Percentiles rank a stretch among this genome's conserved stretches.
These are phyloP conservation scores for Leptopilina drosophilae DNA, from an alignment of 2,888 invertebrate species.

Conservation along the genomic window DNA sequence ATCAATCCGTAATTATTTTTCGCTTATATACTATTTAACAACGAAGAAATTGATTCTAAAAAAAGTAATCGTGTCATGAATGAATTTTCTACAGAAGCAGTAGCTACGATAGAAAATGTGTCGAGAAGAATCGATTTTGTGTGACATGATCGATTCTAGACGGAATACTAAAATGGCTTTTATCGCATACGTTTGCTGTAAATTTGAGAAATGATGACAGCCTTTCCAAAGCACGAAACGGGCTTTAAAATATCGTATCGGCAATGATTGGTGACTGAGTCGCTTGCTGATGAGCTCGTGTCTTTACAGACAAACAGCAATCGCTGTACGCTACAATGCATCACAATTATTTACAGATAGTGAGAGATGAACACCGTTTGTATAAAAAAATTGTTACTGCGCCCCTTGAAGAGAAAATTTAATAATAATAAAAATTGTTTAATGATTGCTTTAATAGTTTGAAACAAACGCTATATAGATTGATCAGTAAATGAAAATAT, in stretches of 20 bases:
- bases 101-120: background rate
- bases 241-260: constrained; percentile 2
- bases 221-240: constrained; percentile 20
- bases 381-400: too few relatives aligned
- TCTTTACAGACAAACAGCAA: constrained; percentile 50
- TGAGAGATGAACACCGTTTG: background rate
- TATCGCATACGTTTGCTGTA: constrained; percentile 33
- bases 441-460: too few relatives aligned
- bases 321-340: constrained; percentile 37
- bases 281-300: constrained; percentile 41
- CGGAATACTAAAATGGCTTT: constrained; percentile 19
- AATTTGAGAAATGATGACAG: constrained; percentile 23
- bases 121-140: constrained; percentile 10
- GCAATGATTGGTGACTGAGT: constrained; percentile 26
- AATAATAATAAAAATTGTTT: too few relatives aligned
- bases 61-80: background rate
- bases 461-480: too few relatives aligned
- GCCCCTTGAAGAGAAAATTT: too few relatives aligned
- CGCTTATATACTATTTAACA: background rate
- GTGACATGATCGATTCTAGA: constrained; percentile 19
- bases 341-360: constrained; percentile 43
- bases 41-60: too few relatives aligned
- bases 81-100: background rate
- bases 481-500: background rate
- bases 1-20: too few relatives aligned